A percentile compares a stretch with the other conserved stretches of the same genome.
These are phyloP conservation scores for Plestiodon gilberti DNA, from an alignment of 2,113 vertebrate species.

Conservation along the genomic window DNA sequence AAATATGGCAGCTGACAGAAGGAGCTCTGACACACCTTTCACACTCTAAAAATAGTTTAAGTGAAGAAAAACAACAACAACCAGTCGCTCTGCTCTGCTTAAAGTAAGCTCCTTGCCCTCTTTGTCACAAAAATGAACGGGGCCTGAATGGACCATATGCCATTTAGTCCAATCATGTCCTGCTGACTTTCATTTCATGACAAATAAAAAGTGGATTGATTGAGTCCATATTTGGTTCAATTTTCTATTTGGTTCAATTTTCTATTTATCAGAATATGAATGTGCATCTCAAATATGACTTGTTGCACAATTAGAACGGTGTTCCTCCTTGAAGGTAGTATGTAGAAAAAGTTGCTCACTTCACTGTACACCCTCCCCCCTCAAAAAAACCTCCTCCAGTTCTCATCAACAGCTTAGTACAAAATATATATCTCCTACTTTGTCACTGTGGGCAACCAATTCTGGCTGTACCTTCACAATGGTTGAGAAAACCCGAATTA, in stretches of 20 bases:
- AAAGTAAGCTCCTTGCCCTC: too few relatives aligned
- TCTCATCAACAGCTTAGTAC: not conserved
- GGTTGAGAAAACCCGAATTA: constrained; percentile 4
- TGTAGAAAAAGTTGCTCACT: not conserved
- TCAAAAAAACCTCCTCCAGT: not conserved
- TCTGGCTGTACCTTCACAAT: not conserved
- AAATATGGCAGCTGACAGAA: too few relatives aligned
- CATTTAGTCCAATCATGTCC: too few relatives aligned
- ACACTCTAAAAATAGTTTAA: too few relatives aligned
- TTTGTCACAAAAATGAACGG: too few relatives aligned
- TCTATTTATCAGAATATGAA: not conserved
- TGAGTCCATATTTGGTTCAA: not conserved
- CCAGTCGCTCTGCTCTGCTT: too few relatives aligned
- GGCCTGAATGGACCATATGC: too few relatives aligned
- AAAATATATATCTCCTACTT: not conserved
- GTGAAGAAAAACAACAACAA: too few relatives aligned
- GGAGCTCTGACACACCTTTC: too few relatives aligned
- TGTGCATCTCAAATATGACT: too few relatives aligned
- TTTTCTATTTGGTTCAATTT: not conserved
- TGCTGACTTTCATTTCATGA: too few relatives aligned
- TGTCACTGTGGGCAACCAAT: not conserved
- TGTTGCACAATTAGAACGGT: not conserved
- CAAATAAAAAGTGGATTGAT: too few relatives aligned
- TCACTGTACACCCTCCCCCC: not conserved
- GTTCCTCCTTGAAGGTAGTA: not conserved